A percentile compares a stretch with the other conserved stretches of the same genome.
Evolutionary conservation across 2,113 vertebrate genomes (phyloP).

Genomic region (Syngnathoides biaculeatus): DNA sequence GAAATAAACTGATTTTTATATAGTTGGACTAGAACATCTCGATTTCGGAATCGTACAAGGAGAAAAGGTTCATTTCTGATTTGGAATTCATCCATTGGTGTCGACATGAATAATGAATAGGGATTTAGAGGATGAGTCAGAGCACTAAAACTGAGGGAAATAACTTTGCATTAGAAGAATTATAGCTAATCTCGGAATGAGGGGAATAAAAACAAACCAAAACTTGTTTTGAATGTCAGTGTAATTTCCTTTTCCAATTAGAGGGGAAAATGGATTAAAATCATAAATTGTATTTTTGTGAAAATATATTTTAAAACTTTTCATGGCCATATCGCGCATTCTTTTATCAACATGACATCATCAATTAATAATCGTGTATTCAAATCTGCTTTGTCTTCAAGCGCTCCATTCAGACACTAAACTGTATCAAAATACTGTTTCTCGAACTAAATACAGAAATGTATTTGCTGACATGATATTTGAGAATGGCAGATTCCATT

Average conservation of each 20-base stretch:
- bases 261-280: neutral
- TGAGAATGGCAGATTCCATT: slow-evolving; percentile 24
- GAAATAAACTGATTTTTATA: no score
- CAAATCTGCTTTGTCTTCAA: neutral
- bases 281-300: neutral
- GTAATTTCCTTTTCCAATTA: neutral
- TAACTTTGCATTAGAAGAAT: neutral
- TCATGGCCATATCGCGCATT: neutral
- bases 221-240: no score
- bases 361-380: neutral
- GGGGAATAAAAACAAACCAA: neutral
- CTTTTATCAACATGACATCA: neutral
- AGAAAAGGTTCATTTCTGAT: no score
- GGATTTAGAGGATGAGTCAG: no score
- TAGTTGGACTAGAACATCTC: no score
- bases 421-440: neutral
- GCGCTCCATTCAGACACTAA: neutral
- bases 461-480: slow-evolving; percentile 1
- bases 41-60: no score
- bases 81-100: no score
- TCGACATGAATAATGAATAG: no score
- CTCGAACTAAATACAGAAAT: slow-evolving; percentile 1
- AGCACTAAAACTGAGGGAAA: no score
- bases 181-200: neutral
- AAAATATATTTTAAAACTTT: neutral